Evolutionary conservation across 2,888 invertebrate genomes (phyloP).

Genomic region (Entomobrya proxima): DNA sequence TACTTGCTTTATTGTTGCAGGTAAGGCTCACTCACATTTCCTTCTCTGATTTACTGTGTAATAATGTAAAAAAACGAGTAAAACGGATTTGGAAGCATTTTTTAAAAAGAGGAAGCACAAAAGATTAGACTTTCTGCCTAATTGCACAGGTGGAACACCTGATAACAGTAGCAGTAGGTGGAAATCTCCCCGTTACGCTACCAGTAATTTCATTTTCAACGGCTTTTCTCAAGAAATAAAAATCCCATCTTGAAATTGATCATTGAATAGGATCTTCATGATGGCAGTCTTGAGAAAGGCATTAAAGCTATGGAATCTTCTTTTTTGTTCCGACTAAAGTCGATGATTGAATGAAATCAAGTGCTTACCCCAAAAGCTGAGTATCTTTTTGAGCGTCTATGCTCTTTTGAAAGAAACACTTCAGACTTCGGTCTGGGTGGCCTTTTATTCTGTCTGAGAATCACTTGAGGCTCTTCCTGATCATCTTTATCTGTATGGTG

Average conservation of each 20-base stretch:
- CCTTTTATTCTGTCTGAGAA: slow-evolving; percentile 92
- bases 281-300: too few relatives aligned
- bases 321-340: background rate
- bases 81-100: background rate
- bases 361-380: slow-evolving; percentile 95
- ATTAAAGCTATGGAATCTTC: background rate
- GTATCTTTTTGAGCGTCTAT: slow-evolving; percentile 91
- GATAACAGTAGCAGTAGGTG: slow-evolving; percentile 57
- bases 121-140: background rate
- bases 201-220: too few relatives aligned
- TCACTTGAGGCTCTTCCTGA: slow-evolving; percentile 89
- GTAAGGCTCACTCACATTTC: too few relatives aligned
- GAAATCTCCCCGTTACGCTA: too few relatives aligned
- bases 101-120: background rate
- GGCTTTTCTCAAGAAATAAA: too few relatives aligned
- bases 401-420: slow-evolving; percentile 89
- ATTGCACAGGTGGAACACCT: slow-evolving; percentile 15
- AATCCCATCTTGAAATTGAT: background rate
- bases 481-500: slow-evolving; percentile 78
- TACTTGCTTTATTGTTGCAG: background rate
- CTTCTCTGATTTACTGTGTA: too few relatives aligned
- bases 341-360: background rate
- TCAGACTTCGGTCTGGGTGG: slow-evolving; percentile 97
- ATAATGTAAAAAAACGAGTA: too few relatives aligned
- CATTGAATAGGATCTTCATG: background rate